Base-by-base conservation (phyloP, 2,888 invertebrate species). In the Drosophila austrosaltans region DNA sequence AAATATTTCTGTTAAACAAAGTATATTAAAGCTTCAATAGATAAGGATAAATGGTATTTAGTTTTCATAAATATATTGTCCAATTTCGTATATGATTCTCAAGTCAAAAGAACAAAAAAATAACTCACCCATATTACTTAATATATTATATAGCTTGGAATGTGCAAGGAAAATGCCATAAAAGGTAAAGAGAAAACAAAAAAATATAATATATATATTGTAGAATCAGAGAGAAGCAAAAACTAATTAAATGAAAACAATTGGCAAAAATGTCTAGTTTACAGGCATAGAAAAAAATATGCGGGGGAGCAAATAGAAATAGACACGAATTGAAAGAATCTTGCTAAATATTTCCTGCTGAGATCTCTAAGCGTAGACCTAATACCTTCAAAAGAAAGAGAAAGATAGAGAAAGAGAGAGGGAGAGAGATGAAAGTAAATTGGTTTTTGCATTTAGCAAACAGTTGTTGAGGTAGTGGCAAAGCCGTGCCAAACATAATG, bases 221-320 rank as follows among this genome's bases (percentile, higher is more conserved):
- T 12, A 3, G 28, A 28, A 28, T 16, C 28, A 3, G 28, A 28
- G 22, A 36, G 30, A 20, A 30, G 32, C 28, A 53, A 61, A 66
- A 72, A 78, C 78, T 82, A 84, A 84, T 84, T 81, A 87, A 82
- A 84, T 85, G 88, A 85, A 74, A 84, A 69, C 79, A 85, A 87
- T 82, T 82, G 79, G 69, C 65, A 36, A 36, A 57, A 69, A 77
- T 69, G 69, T 76, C 76, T 69, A 77, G 68, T 82, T 87, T 77
- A 82, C 22, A 53, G 12, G 5, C 16, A 16, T 16, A 16, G 20
- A 36, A 53, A 0, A 32, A 1, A 56, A 48, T 48, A 48, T 48
- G 48, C 42, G 28, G 44, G 57, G 20, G 32, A 63, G 25, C 36
- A 64, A 58, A 59, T 58, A 10, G 44, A 44, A 62, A 66, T 44